Conservation (phyloP, 1,140 invertebrate species). For the Samia ricini region DNA sequence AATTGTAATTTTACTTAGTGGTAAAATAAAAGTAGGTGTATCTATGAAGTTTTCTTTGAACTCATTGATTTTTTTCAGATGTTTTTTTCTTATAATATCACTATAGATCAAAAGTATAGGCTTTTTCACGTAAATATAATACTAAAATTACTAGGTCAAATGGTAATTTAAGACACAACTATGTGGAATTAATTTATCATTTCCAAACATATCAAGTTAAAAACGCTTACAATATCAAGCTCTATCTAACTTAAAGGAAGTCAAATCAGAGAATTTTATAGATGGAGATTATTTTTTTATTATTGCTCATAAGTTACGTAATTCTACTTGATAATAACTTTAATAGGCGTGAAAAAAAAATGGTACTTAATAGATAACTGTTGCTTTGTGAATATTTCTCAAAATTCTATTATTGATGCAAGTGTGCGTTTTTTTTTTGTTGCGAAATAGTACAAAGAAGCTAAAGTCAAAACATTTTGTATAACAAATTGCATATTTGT, state of each 20-base stretch:
- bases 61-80: too few species aligned
- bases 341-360: background rate
- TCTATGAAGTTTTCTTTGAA: background rate
- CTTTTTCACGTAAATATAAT: conserved; percentile 2
- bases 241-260: too few species aligned
- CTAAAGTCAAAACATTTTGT: conserved; percentile 62
- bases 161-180: too few species aligned
- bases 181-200: too few species aligned
- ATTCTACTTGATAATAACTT: background rate
- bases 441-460: conserved; percentile 31
- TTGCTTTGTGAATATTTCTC: conserved; percentile 26
- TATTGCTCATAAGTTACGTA: background rate
- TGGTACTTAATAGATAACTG: background rate
- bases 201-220: too few species aligned
- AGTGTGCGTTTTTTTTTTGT: conserved; percentile 38
- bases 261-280: too few species aligned
- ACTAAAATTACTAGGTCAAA: too few species aligned
- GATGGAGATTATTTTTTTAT: too few species aligned
- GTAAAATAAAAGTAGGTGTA: background rate
- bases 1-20: too few species aligned
- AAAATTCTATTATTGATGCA: conserved; percentile 47
- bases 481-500: conserved; percentile 48
- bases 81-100: too few species aligned
- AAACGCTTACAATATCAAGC: too few species aligned
- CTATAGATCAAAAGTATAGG: background rate